Conservation (phyloP, 2,797 vertebrate genomes). For the Microctenopoma lineatum region DNA sequence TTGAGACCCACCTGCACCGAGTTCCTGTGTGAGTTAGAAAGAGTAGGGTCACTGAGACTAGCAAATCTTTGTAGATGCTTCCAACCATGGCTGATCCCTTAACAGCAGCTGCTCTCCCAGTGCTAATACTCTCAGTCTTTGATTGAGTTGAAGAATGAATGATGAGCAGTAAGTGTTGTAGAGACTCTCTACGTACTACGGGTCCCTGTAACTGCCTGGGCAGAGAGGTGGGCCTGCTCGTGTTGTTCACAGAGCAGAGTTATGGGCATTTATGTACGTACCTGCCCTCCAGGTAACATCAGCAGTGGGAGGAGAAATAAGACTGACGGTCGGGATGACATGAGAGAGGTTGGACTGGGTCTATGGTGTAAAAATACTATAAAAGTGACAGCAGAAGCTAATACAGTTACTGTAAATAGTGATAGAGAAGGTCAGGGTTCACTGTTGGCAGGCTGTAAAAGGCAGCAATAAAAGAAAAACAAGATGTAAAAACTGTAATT, state of each 20-base stretch:
- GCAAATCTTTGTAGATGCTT: slow-evolving; percentile 42
- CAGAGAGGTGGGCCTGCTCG: not conserved
- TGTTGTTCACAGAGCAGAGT: slow-evolving; percentile 10
- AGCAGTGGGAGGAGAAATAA: slow-evolving; percentile 59
- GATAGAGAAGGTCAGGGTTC: slow-evolving; percentile 43
- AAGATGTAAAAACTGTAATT: not conserved
- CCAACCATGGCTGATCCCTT: slow-evolving; percentile 69
- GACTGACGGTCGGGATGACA: slow-evolving; percentile 2
- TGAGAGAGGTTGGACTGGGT: slow-evolving; percentile 23
- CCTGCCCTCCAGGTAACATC: slow-evolving; percentile 48
- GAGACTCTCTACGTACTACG: slow-evolving; percentile 13
- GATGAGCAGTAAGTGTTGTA: slow-evolving; percentile 37
- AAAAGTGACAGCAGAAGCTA: slow-evolving; percentile 10
- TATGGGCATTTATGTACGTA: slow-evolving; percentile 45
- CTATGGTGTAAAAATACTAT: slow-evolving; percentile 11
- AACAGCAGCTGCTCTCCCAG: slow-evolving; percentile 42
- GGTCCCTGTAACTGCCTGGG: slow-evolving; percentile 15
- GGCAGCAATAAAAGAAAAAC: slow-evolving; percentile 2
- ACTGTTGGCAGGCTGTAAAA: slow-evolving; percentile 41
- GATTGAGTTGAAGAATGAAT: slow-evolving; percentile 45
- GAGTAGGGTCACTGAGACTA: slow-evolving; percentile 64
- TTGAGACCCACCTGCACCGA: slow-evolving; percentile 68
- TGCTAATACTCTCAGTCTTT: slow-evolving; percentile 51
- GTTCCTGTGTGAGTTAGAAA: slow-evolving; percentile 54
- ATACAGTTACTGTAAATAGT: slow-evolving; percentile 37